Evolutionary conservation across 1,140 invertebrate genomes (phyloP).

Genomic region (Drosophila jambulina): DNA sequence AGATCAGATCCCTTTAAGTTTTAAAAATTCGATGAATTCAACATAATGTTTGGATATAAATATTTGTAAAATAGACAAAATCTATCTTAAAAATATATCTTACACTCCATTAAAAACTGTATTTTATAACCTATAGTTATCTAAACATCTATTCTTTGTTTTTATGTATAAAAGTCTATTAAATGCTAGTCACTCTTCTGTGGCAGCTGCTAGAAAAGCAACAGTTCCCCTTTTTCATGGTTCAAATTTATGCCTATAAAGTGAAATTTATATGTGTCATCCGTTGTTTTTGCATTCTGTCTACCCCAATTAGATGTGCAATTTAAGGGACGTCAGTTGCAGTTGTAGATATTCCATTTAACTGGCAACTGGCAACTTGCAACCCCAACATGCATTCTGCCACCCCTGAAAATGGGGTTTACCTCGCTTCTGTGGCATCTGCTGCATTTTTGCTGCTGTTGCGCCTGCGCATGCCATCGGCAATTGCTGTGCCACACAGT

Average conservation of each 20-base stretch:
- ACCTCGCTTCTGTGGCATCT: conserved; percentile 40
- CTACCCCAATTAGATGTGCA: conserved; percentile 27
- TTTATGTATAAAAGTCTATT: too few relatives aligned
- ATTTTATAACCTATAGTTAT: too few relatives aligned
- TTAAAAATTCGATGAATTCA: too few relatives aligned
- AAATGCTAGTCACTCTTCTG: neutral
- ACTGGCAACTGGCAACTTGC: conserved; percentile 6
- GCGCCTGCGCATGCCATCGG: conserved; percentile 46
- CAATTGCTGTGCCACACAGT: conserved; percentile 21
- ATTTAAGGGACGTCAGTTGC: conserved; percentile 40
- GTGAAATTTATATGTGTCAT: neutral
- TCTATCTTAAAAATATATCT: neutral
- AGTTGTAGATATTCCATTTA: conserved; percentile 2
- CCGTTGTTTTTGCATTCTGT: conserved; percentile 15
- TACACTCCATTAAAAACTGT: too few relatives aligned
- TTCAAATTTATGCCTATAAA: neutral
- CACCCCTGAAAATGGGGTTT: conserved; percentile 33
- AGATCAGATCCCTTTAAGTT: too few relatives aligned
- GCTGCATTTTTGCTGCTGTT: conserved; percentile 27
- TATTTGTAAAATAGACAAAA: neutral
- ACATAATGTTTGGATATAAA: neutral
- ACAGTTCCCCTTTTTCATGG: neutral
- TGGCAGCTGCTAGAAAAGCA: conserved; percentile 8
- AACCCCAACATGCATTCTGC: conserved; percentile 43
- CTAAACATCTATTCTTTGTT: too few relatives aligned